Percentiles rank a stretch among this genome's conserved stretches.
phyloP scores from a whole-genome alignment of 2,113 vertebrate genomes.

The Oncorhynchus clarkii region DNA sequence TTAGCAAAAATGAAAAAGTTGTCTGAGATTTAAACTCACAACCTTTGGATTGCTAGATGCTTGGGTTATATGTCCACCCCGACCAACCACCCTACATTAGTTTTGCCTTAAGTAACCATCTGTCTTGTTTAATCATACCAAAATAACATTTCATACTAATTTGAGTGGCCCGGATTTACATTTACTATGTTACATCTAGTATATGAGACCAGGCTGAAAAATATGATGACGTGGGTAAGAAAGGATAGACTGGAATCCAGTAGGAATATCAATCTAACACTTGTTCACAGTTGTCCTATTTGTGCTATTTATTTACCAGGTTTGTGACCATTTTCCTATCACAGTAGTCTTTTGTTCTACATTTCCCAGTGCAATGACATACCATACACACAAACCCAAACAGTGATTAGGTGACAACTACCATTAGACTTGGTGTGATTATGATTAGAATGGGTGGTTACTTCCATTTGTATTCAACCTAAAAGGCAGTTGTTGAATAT shows the following conservation, averaged over 20 bases:
- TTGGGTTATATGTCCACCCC: too few relatives aligned
- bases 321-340: neutral
- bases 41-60: too few relatives aligned
- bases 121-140: too few relatives aligned
- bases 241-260: neutral
- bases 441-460: neutral
- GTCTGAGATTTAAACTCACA: too few relatives aligned
- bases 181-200: neutral
- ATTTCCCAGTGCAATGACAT: neutral
- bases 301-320: too few relatives aligned
- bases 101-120: too few relatives aligned
- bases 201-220: too few relatives aligned
- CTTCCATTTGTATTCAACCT: neutral
- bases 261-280: neutral
- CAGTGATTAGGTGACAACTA: neutral
- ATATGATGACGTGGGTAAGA: neutral
- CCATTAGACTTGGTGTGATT: neutral
- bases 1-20: too few relatives aligned
- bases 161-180: too few relatives aligned
- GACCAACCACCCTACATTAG: too few relatives aligned
- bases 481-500: neutral
- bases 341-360: neutral
- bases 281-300: neutral
- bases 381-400: neutral
- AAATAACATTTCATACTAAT: too few relatives aligned